A percentile compares a stretch with the other conserved stretches of the same genome.
Conservation (phyloP, 2,888 invertebrate genomes). For the Aricia artaxerxes region DNA sequence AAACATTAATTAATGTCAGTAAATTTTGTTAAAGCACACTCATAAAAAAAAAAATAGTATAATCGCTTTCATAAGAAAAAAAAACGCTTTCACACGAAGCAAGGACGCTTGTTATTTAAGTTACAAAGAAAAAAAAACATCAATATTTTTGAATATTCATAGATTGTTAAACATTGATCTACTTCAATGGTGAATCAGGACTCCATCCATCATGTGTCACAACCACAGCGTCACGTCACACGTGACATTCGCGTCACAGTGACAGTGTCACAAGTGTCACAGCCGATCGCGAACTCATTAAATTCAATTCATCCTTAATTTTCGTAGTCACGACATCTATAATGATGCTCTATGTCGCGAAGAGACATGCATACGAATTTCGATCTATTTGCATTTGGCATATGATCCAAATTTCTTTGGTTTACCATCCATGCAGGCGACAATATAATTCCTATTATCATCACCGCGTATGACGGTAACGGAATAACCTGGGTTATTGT, state of each 20-base stretch:
- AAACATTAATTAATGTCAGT: no score
- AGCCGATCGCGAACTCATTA: conserved; percentile 48
- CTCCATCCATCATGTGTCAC: conserved; percentile 1
- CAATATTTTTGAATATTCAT: background rate
- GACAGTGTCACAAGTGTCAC: conserved; percentile 42
- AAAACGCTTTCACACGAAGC: background rate
- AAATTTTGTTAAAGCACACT: no score
- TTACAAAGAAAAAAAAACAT: background rate
- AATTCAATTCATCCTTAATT: conserved; percentile 51
- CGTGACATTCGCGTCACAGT: conserved; percentile 31
- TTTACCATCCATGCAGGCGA: conserved; percentile 42
- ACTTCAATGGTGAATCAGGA: background rate
- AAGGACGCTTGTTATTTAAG: no score
- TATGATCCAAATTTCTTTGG: conserved; percentile 40
- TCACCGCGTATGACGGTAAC: background rate
- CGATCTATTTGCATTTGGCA: conserved; percentile 39
- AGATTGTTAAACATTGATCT: background rate
- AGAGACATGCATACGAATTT: conserved; percentile 36
- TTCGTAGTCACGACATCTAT: conserved; percentile 62
- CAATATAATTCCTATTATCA: conserved; percentile 48
- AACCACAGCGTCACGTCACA: conserved; percentile 46
- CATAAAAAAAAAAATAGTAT: no score
- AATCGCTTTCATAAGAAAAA: background rate
- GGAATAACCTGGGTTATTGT: background rate
- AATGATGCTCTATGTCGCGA: conserved; percentile 61